Evolutionary conservation across 2,888 invertebrate genomes (phyloP), one percentile per base, ranked within the genome.

Genomic region (Hybos culiciformis): DNA sequence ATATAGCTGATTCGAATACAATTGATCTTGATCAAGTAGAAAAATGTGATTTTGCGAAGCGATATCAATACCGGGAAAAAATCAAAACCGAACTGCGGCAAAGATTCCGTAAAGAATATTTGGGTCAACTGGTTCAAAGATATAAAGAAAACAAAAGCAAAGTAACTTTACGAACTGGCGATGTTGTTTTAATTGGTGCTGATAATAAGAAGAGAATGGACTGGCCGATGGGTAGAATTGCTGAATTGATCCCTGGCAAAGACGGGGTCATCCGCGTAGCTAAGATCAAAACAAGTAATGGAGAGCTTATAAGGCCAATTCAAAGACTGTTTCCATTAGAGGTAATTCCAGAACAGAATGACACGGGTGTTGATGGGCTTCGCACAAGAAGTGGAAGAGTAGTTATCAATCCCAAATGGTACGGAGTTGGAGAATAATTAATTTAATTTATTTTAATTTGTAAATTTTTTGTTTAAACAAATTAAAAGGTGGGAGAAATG

Each of bases 21-120:
- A 50, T 49, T 23, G 54, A 55, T 44, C 47, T 39, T 9, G 49
- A 49, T 23, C 3, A 5, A 4, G 19, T 47, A 11, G 39, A 44
- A n/a, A 29, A 2, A 20, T 11, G n/a, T 3, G 21, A 37, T n/a
- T 36, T 48, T n/a, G 32, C 34, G 3, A 36, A 23, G 18, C 21
- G 45, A 18, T 33, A 39, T 2, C 15, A 14, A 17, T 42, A 48
- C 17, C 15, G 32, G 5, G 43, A 46, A 38, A 19, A 39, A n/a
- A 15, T 51, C 3, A 29, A 5, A 12, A 39, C 42, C 1, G 21
- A 31, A 4, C 37, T 51, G 18, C 26, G 45, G 4, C 21, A 23
- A 17, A 33, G 47, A 11, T 51, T 50, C 37, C 33, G 46, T 15
- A 18, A 5, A 4, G 51, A 50, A 24, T 50, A 50, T 38, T 40